Evolutionary conservation across 1,140 invertebrate species (phyloP).

Genomic region (Drosophila miranda): DNA sequence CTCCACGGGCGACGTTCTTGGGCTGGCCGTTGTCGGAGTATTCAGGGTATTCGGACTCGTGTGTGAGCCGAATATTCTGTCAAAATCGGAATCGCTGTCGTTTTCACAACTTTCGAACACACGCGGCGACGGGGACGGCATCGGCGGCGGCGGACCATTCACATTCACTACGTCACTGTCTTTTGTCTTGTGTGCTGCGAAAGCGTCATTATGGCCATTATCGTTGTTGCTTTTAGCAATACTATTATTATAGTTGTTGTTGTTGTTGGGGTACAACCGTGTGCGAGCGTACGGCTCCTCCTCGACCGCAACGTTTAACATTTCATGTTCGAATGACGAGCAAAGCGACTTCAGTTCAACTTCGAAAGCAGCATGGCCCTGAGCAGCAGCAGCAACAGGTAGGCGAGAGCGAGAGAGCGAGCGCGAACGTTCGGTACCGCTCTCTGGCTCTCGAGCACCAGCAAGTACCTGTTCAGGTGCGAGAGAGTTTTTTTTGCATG

Average conservation of each 20-base stretch:
- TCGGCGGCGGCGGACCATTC: constrained; percentile 36
- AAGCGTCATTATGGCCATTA: constrained; percentile 67
- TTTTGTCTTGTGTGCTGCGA: constrained; percentile 74
- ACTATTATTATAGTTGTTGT: constrained; percentile 27
- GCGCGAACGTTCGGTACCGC: constrained; percentile 10
- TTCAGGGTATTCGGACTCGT: constrained; percentile 21
- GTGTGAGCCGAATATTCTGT: constrained; percentile 70
- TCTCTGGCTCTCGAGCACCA: constrained; percentile 28
- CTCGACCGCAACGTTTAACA: constrained; percentile 77
- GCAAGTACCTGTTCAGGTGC: constrained; percentile 56
- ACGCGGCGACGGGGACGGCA: constrained; percentile 41
- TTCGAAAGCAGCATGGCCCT: constrained; percentile 49
- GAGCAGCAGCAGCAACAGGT: constrained; percentile 58
- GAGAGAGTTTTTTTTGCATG: constrained; percentile 68
- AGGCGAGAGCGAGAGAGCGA: constrained; percentile 29
- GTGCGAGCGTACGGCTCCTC: constrained; percentile 68
- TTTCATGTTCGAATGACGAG: constrained; percentile 80
- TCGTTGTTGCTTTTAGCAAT: constrained; percentile 39
- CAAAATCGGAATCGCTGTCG: constrained; percentile 77
- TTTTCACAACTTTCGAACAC: constrained; percentile 77
- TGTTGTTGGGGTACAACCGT: constrained; percentile 39
- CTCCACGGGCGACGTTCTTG: not conserved
- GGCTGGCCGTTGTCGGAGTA: constrained; percentile 7
- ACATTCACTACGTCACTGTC: constrained; percentile 72
- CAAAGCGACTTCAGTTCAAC: constrained; percentile 38